Percentiles rank a stretch among this genome's conserved stretches.
Conservation (phyloP, 1,140 invertebrate genomes). For the Drosophila serrata region DNA sequence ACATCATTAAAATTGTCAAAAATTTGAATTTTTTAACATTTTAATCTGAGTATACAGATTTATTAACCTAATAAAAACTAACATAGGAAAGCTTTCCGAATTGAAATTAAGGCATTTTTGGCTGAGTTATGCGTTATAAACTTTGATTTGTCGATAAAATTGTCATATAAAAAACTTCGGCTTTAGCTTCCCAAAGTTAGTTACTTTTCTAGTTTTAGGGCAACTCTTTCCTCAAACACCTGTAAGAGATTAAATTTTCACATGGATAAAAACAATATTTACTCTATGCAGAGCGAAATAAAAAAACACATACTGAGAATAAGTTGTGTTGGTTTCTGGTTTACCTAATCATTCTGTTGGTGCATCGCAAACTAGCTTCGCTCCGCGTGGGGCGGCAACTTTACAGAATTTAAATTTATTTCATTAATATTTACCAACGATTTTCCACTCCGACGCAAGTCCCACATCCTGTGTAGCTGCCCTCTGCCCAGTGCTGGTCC, state of each 20-base stretch:
- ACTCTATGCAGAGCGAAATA: neutral
- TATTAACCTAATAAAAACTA: too few species aligned
- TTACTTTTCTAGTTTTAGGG: neutral
- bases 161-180: too few species aligned
- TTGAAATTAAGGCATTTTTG: too few species aligned
- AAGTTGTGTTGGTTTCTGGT: slow-evolving; percentile 15
- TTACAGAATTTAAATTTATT: slow-evolving; percentile 15
- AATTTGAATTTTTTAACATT: too few species aligned
- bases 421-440: slow-evolving; percentile 33
- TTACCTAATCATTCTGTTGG: slow-evolving; percentile 22
- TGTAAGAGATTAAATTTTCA: neutral
- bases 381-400: neutral
- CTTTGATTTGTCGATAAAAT: too few species aligned
- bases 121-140: too few species aligned
- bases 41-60: too few species aligned
- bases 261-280: neutral
- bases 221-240: neutral
- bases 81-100: too few species aligned
- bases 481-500: neutral
- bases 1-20: too few species aligned
- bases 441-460: slow-evolving; percentile 19
- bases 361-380: slow-evolving; percentile 9
- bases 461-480: neutral
- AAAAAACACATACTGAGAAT: slow-evolving; percentile 2
- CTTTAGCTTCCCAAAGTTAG: too few species aligned